A percentile compares a stretch with the other conserved stretches of the same genome.
Conservation (phyloP, 2,797 vertebrate genomes). For the Eulemur coronatus region DNA sequence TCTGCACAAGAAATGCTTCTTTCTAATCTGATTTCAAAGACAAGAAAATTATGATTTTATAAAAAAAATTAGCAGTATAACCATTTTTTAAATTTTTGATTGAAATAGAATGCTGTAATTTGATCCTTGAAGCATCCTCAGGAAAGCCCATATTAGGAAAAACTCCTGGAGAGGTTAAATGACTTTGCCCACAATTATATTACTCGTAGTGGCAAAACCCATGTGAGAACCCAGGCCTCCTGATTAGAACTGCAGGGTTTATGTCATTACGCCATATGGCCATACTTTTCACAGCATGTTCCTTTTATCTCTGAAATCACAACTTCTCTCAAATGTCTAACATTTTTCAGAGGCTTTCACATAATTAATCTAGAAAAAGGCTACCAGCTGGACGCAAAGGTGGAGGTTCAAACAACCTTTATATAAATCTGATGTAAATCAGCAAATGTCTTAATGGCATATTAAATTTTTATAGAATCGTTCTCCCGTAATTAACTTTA, state of each 20-base stretch:
- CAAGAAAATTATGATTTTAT: neutral
- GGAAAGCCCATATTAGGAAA: neutral
- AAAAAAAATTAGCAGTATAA: neutral
- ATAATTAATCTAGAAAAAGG: slow-evolving; percentile 60
- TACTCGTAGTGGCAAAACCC: neutral
- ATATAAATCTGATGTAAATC: slow-evolving; percentile 63
- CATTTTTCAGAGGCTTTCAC: slow-evolving; percentile 45
- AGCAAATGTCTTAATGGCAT: slow-evolving; percentile 61
- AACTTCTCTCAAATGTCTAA: slow-evolving; percentile 67
- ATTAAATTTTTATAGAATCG: slow-evolving; percentile 65
- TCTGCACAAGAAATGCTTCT: neutral
- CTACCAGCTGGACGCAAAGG: slow-evolving; percentile 59
- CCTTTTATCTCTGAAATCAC: slow-evolving; percentile 68
- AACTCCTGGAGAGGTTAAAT: slow-evolving; percentile 1
- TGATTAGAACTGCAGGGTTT: slow-evolving; percentile 42
- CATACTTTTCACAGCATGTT: slow-evolving; percentile 61
- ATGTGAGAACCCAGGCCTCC: neutral
- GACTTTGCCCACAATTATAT: slow-evolving; percentile 47
- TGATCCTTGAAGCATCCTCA: neutral
- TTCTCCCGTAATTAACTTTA: slow-evolving; percentile 63
- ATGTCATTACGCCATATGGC: neutral
- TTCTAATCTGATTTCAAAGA: slow-evolving; percentile 32
- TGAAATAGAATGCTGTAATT: neutral
- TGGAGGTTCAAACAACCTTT: slow-evolving; percentile 60
- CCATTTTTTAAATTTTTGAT: neutral